Base-by-base conservation (phyloP, 2,113 vertebrate species). In the Glareola pratincola region DNA sequence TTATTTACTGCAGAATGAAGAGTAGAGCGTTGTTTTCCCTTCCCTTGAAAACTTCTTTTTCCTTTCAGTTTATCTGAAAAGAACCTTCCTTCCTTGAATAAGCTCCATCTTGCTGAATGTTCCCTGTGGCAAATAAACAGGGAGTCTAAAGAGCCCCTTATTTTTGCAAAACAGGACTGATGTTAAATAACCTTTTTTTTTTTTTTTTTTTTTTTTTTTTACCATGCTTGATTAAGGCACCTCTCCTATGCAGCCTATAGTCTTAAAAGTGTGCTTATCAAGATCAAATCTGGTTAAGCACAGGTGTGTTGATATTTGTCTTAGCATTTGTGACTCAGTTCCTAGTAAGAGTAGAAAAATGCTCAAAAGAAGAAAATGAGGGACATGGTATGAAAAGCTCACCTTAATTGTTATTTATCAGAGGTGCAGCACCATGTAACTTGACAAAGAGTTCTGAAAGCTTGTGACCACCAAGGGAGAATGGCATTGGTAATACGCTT, bases 61-160 rank as follows among this genome's bases (percentile, higher is more conserved):
- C 20, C 59, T 75, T 85, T 78, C 18, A 67, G n/a, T 53, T 81
- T 6, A 30, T 34, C 17, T 74, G 17, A 47, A 37, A 60, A 71
- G 6, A 47, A 13, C 4, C 8, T 64, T 60, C 13, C 19, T 79
- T 73, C 10, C 17, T 8, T 13, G 2, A 64, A 82, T 53, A 9
- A 67, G 10, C 32, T 7, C 6, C 6, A 14, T 62, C 37, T 71
- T 80, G 45, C 23, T 53, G 34, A 62, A 37, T 54, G 24, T 3
- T 74, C 19, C 47, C 57, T 0, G 0, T 30, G 36, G 5, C 24
- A 62, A 62, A 48, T 43, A 37, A 94, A 59, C 8, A 43, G 9
- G 12, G 30, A 81, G 4, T 29, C 30, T 74, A 48, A 66, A 81
- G 4, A 50, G 7, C 5, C 14, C 12, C 7, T 5, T 60, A 8